Conservation (phyloP, 2,797 vertebrate genomes). For the Cossypha polioptera region DNA sequence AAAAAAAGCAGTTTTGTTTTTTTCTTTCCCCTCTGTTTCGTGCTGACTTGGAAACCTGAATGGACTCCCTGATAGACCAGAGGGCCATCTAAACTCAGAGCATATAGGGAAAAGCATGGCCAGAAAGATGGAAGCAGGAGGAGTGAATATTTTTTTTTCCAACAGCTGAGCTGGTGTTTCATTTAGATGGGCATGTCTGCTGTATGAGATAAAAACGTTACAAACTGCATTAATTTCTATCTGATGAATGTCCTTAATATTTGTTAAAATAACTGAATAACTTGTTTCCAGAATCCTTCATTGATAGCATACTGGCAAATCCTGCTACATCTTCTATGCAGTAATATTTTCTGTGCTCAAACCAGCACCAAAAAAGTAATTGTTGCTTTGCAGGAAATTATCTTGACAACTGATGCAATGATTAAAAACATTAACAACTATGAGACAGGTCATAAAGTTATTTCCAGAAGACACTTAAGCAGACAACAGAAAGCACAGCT, state of each 20-base stretch:
- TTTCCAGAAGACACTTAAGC: neutral
- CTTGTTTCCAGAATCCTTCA: neutral
- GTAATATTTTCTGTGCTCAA: neutral
- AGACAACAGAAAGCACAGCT: neutral
- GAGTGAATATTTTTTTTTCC: neutral
- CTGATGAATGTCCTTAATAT: neutral
- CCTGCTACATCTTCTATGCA: neutral
- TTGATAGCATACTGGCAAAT: neutral
- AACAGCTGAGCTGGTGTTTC: neutral
- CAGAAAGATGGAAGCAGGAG: neutral
- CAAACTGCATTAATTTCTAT: too few species aligned
- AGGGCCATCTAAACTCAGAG: neutral
- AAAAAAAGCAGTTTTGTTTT: neutral
- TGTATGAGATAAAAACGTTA: neutral
- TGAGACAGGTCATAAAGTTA: neutral
- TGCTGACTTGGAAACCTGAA: neutral
- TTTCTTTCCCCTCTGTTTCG: neutral
- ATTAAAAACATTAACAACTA: neutral
- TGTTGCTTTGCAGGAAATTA: neutral
- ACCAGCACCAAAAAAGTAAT: neutral
- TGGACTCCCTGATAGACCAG: neutral
- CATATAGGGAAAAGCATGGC: accelerated
- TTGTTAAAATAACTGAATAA: neutral
- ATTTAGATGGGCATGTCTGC: neutral
- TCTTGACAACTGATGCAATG: neutral